These are phyloP conservation scores for Linhomoeus sp. DNA, from an alignment of 2,888 invertebrate genomes.

Conservation along the genomic window DNA sequence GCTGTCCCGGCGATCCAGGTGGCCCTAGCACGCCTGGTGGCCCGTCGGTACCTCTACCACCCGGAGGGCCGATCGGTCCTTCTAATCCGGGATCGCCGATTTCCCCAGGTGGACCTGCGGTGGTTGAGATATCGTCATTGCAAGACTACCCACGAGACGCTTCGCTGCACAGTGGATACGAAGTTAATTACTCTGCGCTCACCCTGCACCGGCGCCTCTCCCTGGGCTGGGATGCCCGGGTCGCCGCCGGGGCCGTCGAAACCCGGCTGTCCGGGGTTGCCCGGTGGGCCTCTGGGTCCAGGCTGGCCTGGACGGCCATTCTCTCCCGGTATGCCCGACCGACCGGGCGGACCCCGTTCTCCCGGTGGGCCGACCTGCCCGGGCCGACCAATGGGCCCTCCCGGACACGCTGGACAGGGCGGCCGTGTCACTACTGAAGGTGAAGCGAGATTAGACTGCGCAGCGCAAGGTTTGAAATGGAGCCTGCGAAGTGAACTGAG, in stretches of 20 bases:
- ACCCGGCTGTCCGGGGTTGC: slow-evolving; percentile 1
- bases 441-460: too few species aligned
- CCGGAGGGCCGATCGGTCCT: neutral
- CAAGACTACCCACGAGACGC: too few species aligned
- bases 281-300: slow-evolving; percentile 1
- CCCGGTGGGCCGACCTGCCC: neutral
- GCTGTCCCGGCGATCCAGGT: neutral
- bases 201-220: neutral
- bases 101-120: neutral
- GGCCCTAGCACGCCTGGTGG: slow-evolving; percentile 5
- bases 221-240: neutral
- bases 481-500: too few species aligned
- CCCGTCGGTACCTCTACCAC: neutral
- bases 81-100: neutral
- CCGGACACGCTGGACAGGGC: slow-evolving; percentile 2
- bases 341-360: neutral
- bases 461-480: too few species aligned
- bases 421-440: neutral
- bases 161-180: too few species aligned
- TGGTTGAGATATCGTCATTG: too few species aligned
- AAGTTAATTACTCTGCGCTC: too few species aligned
- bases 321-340: neutral
- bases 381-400: neutral
- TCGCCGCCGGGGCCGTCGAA: neutral
- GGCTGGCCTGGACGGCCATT: neutral